Conservation (phyloP, 2,888 invertebrate species). For the Drosophila suboccidentalis region DNA sequence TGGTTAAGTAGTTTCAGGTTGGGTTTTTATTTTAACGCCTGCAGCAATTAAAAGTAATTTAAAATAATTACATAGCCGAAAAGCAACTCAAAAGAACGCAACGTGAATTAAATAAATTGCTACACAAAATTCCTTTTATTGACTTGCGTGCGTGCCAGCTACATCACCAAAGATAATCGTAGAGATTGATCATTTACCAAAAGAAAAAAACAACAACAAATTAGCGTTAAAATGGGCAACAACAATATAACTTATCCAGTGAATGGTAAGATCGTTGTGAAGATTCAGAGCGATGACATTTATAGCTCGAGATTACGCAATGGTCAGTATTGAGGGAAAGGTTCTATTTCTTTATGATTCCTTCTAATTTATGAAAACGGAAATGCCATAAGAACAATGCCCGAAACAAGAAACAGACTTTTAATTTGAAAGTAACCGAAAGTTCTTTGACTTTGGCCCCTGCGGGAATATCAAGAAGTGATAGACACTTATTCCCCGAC, state of each 20-base stretch:
- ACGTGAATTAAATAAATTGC: constrained; percentile 68
- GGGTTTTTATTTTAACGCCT: constrained; percentile 28
- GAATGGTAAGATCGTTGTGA: constrained; percentile 22
- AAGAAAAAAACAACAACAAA: constrained; percentile 37
- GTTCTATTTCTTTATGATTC: constrained; percentile 22
- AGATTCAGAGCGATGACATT: constrained; percentile 55
- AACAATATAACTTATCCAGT: constrained; percentile 22
- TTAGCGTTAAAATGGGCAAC: constrained; percentile 47
- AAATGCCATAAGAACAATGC: constrained; percentile 60
- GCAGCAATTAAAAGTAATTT: constrained; percentile 39
- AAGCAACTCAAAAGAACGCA: constrained; percentile 40
- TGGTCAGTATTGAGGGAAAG: constrained; percentile 34
- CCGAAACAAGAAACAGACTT: constrained; percentile 28
- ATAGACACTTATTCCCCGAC: constrained; percentile 20
- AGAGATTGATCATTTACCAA: constrained; percentile 35
- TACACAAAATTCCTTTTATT: constrained; percentile 66
- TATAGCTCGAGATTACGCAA: constrained; percentile 59
- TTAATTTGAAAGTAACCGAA: constrained; percentile 68
- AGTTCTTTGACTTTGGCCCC: constrained; percentile 69
- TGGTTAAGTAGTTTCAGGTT: constrained; percentile 4
- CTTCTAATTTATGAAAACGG: constrained; percentile 70
- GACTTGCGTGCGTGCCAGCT: constrained; percentile 65
- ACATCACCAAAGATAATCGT: constrained; percentile 35
- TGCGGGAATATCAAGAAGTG: constrained; percentile 30
- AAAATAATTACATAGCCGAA: constrained; percentile 58